Percentiles rank a stretch among this genome's conserved stretches.
phyloP scores from a whole-genome alignment of 2,888 invertebrate genomes.

The Leptinotarsa rubiginosa region DNA sequence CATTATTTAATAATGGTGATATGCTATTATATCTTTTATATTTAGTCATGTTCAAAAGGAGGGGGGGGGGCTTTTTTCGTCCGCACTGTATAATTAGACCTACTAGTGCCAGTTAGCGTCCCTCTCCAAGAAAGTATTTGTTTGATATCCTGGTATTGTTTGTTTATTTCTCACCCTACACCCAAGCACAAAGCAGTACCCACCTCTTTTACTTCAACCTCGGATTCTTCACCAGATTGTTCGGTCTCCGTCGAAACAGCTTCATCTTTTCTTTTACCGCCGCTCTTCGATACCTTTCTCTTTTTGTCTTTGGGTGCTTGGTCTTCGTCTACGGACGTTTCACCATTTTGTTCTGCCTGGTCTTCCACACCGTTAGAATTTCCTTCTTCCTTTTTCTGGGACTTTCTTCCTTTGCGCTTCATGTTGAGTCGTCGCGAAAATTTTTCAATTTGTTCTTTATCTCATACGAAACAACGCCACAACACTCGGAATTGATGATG shows the following conservation, averaged over 20 bases:
- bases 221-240: conserved; percentile 24
- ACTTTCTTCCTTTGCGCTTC: conserved; percentile 42
- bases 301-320: conserved; percentile 54
- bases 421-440: conserved; percentile 17
- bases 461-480: neutral
- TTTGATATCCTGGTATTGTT: no score
- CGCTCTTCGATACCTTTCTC: conserved; percentile 47
- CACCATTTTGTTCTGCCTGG: conserved; percentile 45
- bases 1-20: no score
- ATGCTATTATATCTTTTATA: no score
- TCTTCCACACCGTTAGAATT: conserved; percentile 43
- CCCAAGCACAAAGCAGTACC: conserved; percentile 20
- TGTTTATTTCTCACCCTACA: no score
- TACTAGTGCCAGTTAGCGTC: no score
- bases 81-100: no score
- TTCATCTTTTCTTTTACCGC: conserved; percentile 46
- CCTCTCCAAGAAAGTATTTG: no score
- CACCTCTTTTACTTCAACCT: conserved; percentile 38
- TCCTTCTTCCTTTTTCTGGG: conserved; percentile 36
- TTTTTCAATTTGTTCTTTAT: neutral
- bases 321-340: conserved; percentile 49
- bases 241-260: conserved; percentile 27
- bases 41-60: no score
- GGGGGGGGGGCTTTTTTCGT: no score
- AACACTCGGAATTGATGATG: neutral